Base-by-base conservation (phyloP, 2,888 invertebrate genomes). In the Pollenia griseotomentosa region DNA sequence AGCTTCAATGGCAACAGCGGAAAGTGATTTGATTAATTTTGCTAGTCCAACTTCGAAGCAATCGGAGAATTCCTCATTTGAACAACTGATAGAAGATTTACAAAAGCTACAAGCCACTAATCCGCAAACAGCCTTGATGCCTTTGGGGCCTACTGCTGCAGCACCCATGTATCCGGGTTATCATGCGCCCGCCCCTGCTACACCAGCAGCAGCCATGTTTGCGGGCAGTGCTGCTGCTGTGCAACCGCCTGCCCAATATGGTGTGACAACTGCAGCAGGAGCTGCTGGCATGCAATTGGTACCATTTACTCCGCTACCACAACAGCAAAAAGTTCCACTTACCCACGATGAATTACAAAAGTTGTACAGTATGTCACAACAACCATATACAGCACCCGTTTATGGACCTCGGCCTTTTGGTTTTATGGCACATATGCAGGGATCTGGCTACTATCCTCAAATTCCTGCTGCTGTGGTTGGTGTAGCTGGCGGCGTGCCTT, bases 21-120 rank as follows among this genome's bases (percentile, higher is more conserved):
- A 94, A 42, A 95, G 94, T 84, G 96, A 96, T 93, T 93, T 96
- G 88, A 96, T 96, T 89, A 96, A 96, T 14, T 96, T 96, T 91
- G 90, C 95, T 23, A 96, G 96, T 92, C 96, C 96, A 23, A 95
- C 95, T 7, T 88, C 90, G n/a, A 92, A 90, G 66, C 91, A 88
- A 93, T 94, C 82, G 93, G 94, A 90, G 93, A 94, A 94, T 92
- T 94, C 94, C 11, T 94, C 94, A 74, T 94, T 95, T 89, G 95
- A 95, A 88, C 95, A 95, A 88, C 94, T 95, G 89, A 95, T 95
- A 85, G 94, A 94, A 77, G 94, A 95, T 90, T 93, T 95, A 88
- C 95, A 95, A 90, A 95, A 94, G 9, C 53, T 92, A 51, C 92
- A 92, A 83, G 85, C 90, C 5, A 88, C 83, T 46, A 90, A 89